Base-by-base conservation (phyloP, 1,140 invertebrate species). In the Ptiloglossa arizonensis region DNA sequence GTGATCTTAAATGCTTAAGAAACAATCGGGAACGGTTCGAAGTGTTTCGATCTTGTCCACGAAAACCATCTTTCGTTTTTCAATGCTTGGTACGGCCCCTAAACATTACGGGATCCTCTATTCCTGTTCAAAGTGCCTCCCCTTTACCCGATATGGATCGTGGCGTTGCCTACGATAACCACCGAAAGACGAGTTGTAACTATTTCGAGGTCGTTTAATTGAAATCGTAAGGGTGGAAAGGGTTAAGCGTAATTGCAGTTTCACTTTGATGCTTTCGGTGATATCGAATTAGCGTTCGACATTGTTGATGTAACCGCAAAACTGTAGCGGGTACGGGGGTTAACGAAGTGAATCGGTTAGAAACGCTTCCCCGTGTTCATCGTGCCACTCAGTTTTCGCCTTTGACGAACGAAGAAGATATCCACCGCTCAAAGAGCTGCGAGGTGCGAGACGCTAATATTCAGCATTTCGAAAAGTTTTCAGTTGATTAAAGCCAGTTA, bases 401-500 rank as follows among this genome's bases (percentile, higher is more conserved):
- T 74, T 74, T 22, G 60, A 44, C 2, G 19, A 9, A 17, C 5
- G 27, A 35, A 35, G 59, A 62, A 38, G 73, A 60, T 48, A 69
- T 59, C 32, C 44, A 17, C 6, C 8, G 24, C 54, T 71, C 60
- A 57, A 83, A 81, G 68, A 24, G 67, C 32, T 2, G 63, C 62
- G 50, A 79, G 82, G 82, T 77, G 82, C 48, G 52, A 57, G 76
- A 75, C 64, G 77, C n/a, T 75, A 76, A 80, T 75, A 84, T 85
- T 85, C 71, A 64, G 64, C 82, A 86, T 87, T 87, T 72, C 80
- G 64, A 73, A 71, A 87, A 87, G 82, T 87, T 87, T 69, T 71
- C 87, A 77, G 67, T 82, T 86, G 84, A 88, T 87, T 87, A 87
- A 85, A 86, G 86, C 71, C 84, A 85, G 82, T 87, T 87, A 86